Base-by-base conservation (phyloP, 2,888 invertebrate species). In the Escarpia spicata region DNA sequence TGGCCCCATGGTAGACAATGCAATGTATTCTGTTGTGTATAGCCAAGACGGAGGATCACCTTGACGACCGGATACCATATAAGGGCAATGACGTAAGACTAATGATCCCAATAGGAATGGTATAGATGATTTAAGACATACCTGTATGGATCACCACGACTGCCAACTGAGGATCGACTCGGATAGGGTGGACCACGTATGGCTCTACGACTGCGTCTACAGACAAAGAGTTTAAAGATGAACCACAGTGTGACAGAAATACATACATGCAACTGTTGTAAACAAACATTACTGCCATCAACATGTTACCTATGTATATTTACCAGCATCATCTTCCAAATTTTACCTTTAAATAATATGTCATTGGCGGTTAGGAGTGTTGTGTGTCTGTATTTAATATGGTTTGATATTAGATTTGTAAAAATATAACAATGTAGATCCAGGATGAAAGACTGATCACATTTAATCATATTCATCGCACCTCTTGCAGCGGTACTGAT, bases 391-490 rank as follows among this genome's bases (percentile, higher is more conserved):
- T 6, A 75, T 12, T 12, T 1, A 52, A 52, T 12, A 52, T 52
- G 3, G 26, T 26, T 26, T 75, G 75, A 75, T 75, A 26, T 75
- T 19, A 75, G 3, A 26, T 6, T 6, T 75, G 75, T 75, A 26
- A 15, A 75, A 75, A 75, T 75, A 75, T 75, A 26, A 75, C 75
- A 75, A n/a, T 75, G 75, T 75, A 75, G 75, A 75, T 26, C 75
- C 75, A 75, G 75, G 75, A 26, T n/a, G 75, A n/a, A 75, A 75
- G 75, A 75, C n/a, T 75, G 75, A 75, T 75, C 75, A n/a, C 75
- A 75, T 75, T 75, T 75, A 75, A 26, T 26, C 75, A 26, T 75
- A 75, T 75, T 75, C 75, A 75, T 75, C 75, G 75, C 75, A 75
- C 75, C 75, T 75, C 75, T 75, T 26, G 75, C 26, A 75, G 19